Evolutionary conservation across 2,888 invertebrate genomes (phyloP).

Genomic region (Colostygia pectinataria): DNA sequence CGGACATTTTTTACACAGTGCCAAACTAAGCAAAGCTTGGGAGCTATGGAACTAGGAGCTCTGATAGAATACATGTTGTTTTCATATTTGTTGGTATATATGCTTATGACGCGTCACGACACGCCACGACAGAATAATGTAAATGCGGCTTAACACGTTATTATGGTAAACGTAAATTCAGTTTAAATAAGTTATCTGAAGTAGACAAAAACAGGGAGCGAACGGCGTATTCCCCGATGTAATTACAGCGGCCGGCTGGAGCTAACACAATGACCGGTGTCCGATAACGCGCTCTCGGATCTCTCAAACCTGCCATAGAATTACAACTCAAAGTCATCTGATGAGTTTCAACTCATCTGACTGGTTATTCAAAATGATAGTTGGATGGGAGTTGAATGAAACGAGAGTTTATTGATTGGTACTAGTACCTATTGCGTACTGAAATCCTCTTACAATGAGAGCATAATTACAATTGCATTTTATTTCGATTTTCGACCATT

Average conservation of each 20-base stretch:
- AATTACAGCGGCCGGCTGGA: constrained; percentile 69
- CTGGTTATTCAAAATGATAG: background rate
- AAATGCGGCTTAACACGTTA: constrained; percentile 44
- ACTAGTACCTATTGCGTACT: no score
- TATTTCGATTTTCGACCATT: no score
- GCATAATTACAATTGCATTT: no score
- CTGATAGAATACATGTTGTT: no score
- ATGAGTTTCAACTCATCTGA: constrained; percentile 2
- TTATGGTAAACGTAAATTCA: constrained; percentile 37
- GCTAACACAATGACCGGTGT: constrained; percentile 73
- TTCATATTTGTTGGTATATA: background rate
- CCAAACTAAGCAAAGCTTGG: no score
- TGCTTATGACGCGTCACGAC: background rate
- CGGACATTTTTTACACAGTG: no score
- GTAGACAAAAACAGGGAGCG: constrained; percentile 19
- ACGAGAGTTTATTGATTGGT: no score
- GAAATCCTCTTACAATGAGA: no score
- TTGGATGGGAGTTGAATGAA: no score
- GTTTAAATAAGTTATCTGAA: constrained; percentile 22
- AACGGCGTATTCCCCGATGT: constrained; percentile 68
- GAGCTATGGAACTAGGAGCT: no score
- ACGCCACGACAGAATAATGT: no score
- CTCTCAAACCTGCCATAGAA: constrained; percentile 4
- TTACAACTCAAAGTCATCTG: constrained; percentile 10
- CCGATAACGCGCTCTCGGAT: constrained; percentile 47